A percentile compares a stretch with the other conserved stretches of the same genome.
These are phyloP conservation scores for Neofelis nebulosa DNA, from an alignment of 2,113 vertebrate species.

Conservation along the genomic window DNA sequence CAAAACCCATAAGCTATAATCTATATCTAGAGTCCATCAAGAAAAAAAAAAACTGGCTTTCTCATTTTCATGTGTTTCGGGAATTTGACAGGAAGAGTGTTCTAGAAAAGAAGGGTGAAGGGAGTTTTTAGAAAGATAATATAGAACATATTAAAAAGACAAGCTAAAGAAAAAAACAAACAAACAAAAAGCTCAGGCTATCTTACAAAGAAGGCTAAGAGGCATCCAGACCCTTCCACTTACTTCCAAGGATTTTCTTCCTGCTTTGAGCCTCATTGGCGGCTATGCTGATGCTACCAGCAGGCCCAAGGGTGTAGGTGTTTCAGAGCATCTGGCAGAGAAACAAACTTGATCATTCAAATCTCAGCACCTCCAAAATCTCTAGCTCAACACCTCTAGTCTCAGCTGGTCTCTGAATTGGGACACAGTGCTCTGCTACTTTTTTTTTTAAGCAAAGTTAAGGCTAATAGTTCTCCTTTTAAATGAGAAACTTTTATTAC, in stretches of 20 bases:
- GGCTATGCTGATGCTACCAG: background rate
- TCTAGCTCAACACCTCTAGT: background rate
- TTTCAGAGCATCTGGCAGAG: background rate
- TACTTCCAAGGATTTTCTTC: background rate
- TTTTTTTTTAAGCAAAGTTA: background rate
- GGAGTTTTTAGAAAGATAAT: background rate
- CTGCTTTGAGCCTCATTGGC: background rate
- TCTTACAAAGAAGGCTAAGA: background rate
- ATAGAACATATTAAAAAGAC: background rate
- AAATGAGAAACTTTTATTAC: conserved; percentile 14
- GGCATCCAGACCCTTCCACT: background rate
- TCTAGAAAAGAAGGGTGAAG: background rate
- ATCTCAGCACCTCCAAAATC: background rate
- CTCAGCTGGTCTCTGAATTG: background rate
- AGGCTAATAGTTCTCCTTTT: background rate
- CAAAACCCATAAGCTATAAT: conserved; percentile 4
- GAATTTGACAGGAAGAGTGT: background rate
- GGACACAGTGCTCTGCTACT: background rate
- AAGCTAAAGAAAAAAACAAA: background rate
- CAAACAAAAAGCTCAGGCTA: background rate
- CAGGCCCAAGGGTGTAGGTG: accelerated
- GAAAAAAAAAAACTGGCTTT: background rate
- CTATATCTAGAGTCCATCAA: background rate
- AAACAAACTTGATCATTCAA: background rate
- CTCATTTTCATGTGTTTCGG: background rate